A percentile compares a stretch with the other conserved stretches of the same genome.
These are phyloP conservation scores for Gryllus longicercus DNA, from an alignment of 2,888 invertebrate species.

Conservation along the genomic window DNA sequence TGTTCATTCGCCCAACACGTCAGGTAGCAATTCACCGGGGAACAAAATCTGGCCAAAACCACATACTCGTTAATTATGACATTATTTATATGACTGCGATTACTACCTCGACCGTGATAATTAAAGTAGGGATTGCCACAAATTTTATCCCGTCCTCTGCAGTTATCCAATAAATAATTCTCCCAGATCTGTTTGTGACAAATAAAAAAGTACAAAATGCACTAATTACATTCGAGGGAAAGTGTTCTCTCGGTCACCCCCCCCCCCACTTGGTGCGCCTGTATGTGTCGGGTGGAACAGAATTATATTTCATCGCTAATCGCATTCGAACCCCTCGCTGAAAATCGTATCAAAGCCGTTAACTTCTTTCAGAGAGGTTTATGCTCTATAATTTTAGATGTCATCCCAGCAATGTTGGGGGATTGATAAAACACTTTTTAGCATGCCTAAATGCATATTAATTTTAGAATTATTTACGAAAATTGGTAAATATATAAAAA, in stretches of 20 bases:
- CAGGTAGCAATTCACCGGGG: no score
- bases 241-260: neutral
- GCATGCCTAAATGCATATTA: no score
- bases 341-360: neutral
- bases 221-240: neutral
- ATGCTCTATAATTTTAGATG: no score
- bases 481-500: no score
- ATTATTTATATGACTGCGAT: no score
- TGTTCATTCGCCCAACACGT: no score
- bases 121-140: neutral
- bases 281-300: neutral
- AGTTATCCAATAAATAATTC: constrained; percentile 2
- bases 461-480: no score
- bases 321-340: neutral
- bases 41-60: no score
- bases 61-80: no score
- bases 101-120: neutral
- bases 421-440: no score
- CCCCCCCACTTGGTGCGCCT: neutral
- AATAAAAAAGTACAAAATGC: neutral
- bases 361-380: no score
- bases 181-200: neutral
- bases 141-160: neutral
- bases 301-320: neutral
- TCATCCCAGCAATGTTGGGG: no score